Conservation (phyloP, 2,113 vertebrate genomes). For the Melanerpes aurifrons region DNA sequence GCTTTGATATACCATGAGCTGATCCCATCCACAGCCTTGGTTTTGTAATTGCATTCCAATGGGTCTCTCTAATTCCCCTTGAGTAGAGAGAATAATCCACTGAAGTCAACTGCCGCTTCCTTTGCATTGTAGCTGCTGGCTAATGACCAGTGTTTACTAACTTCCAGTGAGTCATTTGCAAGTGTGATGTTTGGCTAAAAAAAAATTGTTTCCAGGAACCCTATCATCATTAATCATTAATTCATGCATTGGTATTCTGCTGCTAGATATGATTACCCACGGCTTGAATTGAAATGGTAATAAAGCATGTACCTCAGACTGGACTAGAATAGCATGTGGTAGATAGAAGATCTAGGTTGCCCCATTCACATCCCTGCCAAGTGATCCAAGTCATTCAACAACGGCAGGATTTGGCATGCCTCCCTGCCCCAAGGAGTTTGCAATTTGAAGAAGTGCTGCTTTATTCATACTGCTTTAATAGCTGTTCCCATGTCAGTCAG, state of each 20-base stretch:
- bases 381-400: not conserved
- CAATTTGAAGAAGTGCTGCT: not conserved
- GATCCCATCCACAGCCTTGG: not conserved
- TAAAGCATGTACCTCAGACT: not conserved
- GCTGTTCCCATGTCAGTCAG: not conserved
- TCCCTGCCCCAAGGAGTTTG: slow-evolving; percentile 1
- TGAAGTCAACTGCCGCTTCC: slow-evolving; percentile 5
- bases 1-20: not conserved
- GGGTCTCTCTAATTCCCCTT: slow-evolving; percentile 52
- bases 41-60: slow-evolving; percentile 48
- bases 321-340: not conserved
- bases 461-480: not conserved
- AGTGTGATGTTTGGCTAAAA: slow-evolving; percentile 31
- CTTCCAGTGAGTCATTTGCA: slow-evolving; percentile 35
- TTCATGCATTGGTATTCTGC: not conserved
- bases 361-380: not conserved
- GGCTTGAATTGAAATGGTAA: not conserved
- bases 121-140: slow-evolving; percentile 3
- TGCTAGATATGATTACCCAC: not conserved
- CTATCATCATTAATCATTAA: slow-evolving; percentile 31
- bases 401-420: not conserved
- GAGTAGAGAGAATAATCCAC: slow-evolving; percentile 39
- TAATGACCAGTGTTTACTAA: not conserved
- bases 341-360: not conserved
- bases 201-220: not conserved